Percentiles rank a stretch among this genome's conserved stretches.
These are phyloP conservation scores for Eospalax fontanierii DNA, from an alignment of 2,797 vertebrate genomes.

Conservation along the genomic window DNA sequence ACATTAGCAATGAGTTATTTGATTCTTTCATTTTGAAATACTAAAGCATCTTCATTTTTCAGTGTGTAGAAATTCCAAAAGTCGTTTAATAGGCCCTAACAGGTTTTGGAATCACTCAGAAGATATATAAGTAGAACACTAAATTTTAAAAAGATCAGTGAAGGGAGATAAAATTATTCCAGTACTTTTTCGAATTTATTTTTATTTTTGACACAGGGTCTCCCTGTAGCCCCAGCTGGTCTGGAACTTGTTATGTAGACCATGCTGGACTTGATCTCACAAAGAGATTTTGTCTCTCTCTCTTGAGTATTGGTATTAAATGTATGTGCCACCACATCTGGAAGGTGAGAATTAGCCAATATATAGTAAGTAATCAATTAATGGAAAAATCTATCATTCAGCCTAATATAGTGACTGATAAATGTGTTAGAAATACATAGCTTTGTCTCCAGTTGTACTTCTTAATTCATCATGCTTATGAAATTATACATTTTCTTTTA, in stretches of 20 bases:
- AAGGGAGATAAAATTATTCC: constrained; percentile 4
- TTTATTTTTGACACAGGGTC: too few relatives aligned
- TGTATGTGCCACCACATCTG: too few relatives aligned
- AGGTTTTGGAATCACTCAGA: not conserved
- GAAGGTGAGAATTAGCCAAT: not conserved
- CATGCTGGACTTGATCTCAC: too few relatives aligned
- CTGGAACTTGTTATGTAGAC: too few relatives aligned
- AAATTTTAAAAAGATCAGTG: not conserved
- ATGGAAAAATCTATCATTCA: not conserved
- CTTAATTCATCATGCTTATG: not conserved
- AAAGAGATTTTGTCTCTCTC: too few relatives aligned
- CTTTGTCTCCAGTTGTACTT: not conserved
- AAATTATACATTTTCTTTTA: constrained; percentile 17
- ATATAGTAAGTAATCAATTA: not conserved
- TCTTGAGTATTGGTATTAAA: too few relatives aligned
- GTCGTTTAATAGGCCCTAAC: not conserved
- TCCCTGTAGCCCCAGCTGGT: too few relatives aligned
- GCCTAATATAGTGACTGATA: not conserved
- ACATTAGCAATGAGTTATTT: constrained; percentile 33
- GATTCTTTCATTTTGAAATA: constrained; percentile 18
- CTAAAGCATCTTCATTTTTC: constrained; percentile 19
- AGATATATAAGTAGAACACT: not conserved
- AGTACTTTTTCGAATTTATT: not conserved
- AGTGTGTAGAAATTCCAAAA: constrained; percentile 4
- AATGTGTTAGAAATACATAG: not conserved